Evolutionary conservation across 2,797 vertebrate species (phyloP), one percentile per base, ranked within the genome.

Genomic region (Thalassophryne amazonica): DNA sequence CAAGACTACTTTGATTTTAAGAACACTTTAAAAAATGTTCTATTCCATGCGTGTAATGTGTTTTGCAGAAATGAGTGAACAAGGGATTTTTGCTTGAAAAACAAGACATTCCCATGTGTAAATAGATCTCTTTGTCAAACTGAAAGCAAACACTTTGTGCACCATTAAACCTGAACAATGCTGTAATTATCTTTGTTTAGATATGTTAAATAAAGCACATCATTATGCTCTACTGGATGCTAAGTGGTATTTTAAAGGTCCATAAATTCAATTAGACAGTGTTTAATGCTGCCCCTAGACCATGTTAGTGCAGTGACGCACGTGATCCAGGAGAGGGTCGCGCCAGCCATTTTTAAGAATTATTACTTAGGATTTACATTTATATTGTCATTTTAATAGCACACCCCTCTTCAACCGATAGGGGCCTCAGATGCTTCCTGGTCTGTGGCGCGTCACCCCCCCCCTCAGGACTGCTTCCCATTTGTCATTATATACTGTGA

Each of bases 341-440:
- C 35, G 52, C 76, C 79, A 79, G 78, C 66, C 65, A 64, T 88
- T 87, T 90, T 90, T 86, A 91, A 89, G 89, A 93, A 88, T 87
- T 89, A 87, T 89, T 85, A 84, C 84, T 65, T 58, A 85, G 84
- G 90, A 90, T 91, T 91, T 92, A 89, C 90, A 93, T 92, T 92
- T 94, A 93, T 93, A 92, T 91, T 93, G 85, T 90, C 77, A 75
- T 87, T 92, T 90, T 91, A 92, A 92, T 93, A 87, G 88, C 31
- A 47, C 15, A 38, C 58, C 76, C 85, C 63, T 49, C 68, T 71
- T 79, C 60, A 69, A 64, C 73, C 46, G 29, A 69, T 58, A 73
- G 78, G 80, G 83, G 87, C 86, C 93, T 94, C 92, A 91, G 93
- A 94, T 93, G 92, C 89, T 90, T 86, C 73, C 72, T 1, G 85